phyloP scores from a whole-genome alignment of 2,113 vertebrate genomes.

The Odocoileus virginianus region DNA sequence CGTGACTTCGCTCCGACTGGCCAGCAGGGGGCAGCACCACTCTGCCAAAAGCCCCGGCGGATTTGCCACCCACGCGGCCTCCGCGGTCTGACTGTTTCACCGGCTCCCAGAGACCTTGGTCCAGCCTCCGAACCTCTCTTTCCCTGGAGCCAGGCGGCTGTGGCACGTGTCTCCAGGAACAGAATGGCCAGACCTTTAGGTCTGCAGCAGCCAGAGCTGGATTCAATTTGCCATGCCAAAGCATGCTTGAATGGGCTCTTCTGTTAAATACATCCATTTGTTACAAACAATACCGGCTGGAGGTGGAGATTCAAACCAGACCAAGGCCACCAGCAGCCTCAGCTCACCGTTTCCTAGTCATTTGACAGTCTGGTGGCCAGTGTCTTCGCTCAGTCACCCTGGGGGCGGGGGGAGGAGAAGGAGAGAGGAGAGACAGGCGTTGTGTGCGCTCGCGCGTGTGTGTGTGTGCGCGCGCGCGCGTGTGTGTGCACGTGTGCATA shows the following conservation, averaged over 20 bases:
- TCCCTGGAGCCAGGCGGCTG: background rate
- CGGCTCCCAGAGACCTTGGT: background rate
- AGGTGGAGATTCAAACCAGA: background rate
- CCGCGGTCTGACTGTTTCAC: rapidly evolving
- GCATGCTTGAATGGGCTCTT: background rate
- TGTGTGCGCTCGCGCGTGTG: background rate
- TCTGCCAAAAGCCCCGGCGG: conserved; percentile 21
- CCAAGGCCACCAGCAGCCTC: background rate
- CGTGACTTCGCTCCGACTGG: background rate
- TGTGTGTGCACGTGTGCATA: rapidly evolving
- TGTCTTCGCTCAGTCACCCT: background rate
- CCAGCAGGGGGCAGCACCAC: conserved; percentile 81
- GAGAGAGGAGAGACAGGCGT: rapidly evolving
- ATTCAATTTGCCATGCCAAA: background rate
- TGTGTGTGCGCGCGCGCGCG: no score
- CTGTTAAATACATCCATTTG: background rate
- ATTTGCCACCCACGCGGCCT: background rate
- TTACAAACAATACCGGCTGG: background rate
- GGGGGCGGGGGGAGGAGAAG: no score
- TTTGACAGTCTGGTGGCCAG: background rate
- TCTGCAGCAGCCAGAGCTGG: background rate
- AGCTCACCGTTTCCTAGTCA: background rate
- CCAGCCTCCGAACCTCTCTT: background rate
- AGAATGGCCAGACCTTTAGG: background rate
- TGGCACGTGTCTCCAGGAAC: background rate